A percentile compares a stretch with the other conserved stretches of the same genome.
phyloP scores from a whole-genome alignment of 1,140 invertebrate species.

The Lepidotrigona ventralis region DNA sequence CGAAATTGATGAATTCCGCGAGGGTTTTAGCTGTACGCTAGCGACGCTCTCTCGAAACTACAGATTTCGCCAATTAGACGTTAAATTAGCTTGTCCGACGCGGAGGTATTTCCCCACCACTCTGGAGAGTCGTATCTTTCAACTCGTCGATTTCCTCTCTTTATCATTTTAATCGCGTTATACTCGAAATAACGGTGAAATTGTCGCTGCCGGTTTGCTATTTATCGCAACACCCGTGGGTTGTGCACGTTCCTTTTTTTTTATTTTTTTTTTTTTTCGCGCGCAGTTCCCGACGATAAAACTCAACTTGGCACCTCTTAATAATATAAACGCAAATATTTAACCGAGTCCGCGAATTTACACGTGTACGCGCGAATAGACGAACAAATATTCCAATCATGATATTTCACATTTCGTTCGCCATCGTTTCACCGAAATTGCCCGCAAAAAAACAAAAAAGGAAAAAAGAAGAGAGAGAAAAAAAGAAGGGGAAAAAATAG shows the following conservation, averaged over 20 bases:
- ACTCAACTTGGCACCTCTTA: neutral
- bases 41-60: neutral
- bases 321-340: neutral
- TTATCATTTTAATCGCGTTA: neutral
- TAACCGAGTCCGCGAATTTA: neutral
- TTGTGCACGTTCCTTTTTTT: too few species aligned
- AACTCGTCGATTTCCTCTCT: neutral
- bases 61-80: neutral
- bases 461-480: too few species aligned
- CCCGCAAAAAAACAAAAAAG: neutral
- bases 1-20: conserved; percentile 65
- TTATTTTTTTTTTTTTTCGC: neutral
- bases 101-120: neutral
- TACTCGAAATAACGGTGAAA: neutral
- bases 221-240: neutral
- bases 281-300: neutral
- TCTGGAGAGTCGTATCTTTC: neutral
- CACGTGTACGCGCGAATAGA: neutral
- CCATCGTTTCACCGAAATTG: conserved; percentile 8
- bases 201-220: neutral
- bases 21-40: neutral
- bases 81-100: neutral
- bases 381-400: conserved; percentile 46
- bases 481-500: too few species aligned
- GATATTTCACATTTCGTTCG: neutral